Evolutionary conservation across 1,140 invertebrate genomes (phyloP).

Genomic region (Calliphora vicina): DNA sequence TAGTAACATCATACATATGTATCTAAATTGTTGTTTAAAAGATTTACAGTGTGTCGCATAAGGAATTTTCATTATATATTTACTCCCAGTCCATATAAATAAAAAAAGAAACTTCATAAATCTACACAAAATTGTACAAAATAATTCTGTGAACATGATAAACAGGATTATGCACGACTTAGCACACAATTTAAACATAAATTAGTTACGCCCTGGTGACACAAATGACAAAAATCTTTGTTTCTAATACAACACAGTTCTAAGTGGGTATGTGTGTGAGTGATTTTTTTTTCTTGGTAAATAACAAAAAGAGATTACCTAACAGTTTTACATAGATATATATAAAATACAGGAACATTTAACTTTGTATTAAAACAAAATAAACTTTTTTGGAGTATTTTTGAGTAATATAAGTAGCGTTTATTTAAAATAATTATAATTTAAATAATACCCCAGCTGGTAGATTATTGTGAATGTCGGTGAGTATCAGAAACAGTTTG

Average conservation of each 20-base stretch:
- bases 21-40: no score
- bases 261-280: neutral
- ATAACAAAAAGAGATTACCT: neutral
- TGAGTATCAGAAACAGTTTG: no score
- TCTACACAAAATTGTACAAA: neutral
- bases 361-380: no score
- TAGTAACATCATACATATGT: no score
- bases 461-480: no score
- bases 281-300: neutral
- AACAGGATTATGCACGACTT: conserved; percentile 25
- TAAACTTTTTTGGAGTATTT: no score
- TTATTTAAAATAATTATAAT: no score
- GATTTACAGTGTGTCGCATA: no score
- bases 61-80: no score
- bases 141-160: conserved; percentile 4
- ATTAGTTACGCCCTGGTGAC: conserved; percentile 21
- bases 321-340: neutral
- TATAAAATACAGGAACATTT: neutral
- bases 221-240: neutral
- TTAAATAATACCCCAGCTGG: no score
- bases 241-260: neutral
- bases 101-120: neutral
- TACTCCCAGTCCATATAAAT: neutral
- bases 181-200: conserved; percentile 26
- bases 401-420: no score